These are phyloP conservation scores for Sebastes iracundus DNA, from an alignment of 2,797 vertebrate genomes.

Conservation along the genomic window DNA sequence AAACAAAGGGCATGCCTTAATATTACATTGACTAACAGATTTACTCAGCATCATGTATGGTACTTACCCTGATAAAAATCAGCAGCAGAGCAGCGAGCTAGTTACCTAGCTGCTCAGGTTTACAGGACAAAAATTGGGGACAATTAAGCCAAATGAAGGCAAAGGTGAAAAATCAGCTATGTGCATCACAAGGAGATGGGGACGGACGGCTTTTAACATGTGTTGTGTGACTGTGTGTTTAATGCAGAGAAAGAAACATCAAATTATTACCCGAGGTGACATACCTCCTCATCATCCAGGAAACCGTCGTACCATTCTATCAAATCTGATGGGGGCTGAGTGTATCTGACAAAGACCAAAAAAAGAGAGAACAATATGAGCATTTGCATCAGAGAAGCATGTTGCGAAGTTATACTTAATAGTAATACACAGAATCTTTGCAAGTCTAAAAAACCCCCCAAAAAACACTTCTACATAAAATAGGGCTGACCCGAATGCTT, in stretches of 20 bases:
- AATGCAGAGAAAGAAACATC: conserved; percentile 83
- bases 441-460: background rate
- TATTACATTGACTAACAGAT: conserved; percentile 53
- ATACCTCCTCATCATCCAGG: conserved; percentile 99
- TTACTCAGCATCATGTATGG: conserved; percentile 55
- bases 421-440: background rate
- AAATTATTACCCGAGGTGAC: conserved; percentile 97
- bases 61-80: conserved; percentile 80
- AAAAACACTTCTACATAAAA: too few species aligned
- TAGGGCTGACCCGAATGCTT: too few species aligned
- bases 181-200: conserved; percentile 79
- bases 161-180: conserved; percentile 88
- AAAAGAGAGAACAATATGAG: background rate
- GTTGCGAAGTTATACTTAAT: background rate
- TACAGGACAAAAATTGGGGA: conserved; percentile 62
- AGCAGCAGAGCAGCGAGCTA: conserved; percentile 70
- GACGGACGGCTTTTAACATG: conserved; percentile 13
- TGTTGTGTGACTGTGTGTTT: conserved; percentile 31
- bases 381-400: background rate
- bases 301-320: conserved; percentile 99
- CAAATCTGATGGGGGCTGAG: conserved; percentile 96
- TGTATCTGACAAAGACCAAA: conserved; percentile 85
- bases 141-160: conserved; percentile 88
- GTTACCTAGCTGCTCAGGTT: conserved; percentile 73
- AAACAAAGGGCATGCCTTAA: conserved; percentile 74